Evolutionary conservation across 2,113 vertebrate species (phyloP).

Genomic region (Neolamprologus variostigma): DNA sequence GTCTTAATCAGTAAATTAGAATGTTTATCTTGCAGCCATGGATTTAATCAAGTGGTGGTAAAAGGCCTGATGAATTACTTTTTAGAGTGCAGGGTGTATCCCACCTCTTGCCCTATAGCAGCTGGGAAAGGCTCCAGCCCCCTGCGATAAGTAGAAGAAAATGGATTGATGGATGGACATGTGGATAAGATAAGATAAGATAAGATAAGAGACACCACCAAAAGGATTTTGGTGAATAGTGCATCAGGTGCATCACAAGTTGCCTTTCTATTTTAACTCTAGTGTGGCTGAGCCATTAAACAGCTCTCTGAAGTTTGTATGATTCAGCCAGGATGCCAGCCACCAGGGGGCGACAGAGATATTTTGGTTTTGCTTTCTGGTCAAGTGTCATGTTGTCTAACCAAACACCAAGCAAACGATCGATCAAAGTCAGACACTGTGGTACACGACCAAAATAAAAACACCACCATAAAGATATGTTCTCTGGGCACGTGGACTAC

Average conservation of each 20-base stretch:
- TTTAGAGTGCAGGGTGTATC: background rate
- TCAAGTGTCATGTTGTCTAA: background rate
- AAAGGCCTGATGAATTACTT: background rate
- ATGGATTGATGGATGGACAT: background rate
- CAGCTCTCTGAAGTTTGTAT: background rate
- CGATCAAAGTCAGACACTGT: background rate
- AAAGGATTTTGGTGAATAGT: background rate
- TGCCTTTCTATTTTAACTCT: background rate
- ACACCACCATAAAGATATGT: background rate
- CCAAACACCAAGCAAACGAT: background rate
- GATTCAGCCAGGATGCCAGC: background rate
- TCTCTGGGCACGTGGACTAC: background rate
- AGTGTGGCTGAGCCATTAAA: background rate
- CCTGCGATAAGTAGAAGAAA: background rate
- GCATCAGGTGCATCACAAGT: background rate
- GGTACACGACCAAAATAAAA: background rate
- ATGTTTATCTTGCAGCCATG: background rate
- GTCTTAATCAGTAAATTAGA: background rate
- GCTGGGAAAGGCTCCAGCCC: background rate
- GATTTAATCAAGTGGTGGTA: background rate
- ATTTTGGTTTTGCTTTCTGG: background rate
- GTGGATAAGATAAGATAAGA: background rate
- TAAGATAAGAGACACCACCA: background rate
- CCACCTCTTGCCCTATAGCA: background rate
- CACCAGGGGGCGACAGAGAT: background rate